Percentiles rank a stretch among this genome's conserved stretches.
Evolutionary conservation across 2,888 invertebrate genomes (phyloP).

Genomic region (Aromia moschata): DNA sequence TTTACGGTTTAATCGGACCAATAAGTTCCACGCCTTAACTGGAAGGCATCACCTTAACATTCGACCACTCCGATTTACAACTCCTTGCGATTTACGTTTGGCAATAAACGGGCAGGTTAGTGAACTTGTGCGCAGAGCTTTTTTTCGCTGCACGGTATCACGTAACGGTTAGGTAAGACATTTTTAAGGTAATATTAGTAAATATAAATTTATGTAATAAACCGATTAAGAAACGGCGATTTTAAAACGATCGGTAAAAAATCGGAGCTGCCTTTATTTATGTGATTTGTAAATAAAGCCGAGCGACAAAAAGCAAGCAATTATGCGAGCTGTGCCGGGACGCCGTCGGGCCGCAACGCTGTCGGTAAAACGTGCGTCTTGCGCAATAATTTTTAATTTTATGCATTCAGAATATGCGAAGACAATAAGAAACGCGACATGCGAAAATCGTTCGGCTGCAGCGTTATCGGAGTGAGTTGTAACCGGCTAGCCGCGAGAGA

Average conservation of each 20-base stretch:
- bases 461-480: not conserved
- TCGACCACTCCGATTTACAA: conserved; percentile 30
- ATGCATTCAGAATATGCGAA: conserved; percentile 10
- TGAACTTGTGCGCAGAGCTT: conserved; percentile 29
- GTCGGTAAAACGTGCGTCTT: conserved; percentile 6
- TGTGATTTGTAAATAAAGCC: conserved; percentile 25
- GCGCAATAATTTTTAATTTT: conserved; percentile 21
- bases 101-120: conserved; percentile 25
- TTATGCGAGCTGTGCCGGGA: conserved; percentile 10
- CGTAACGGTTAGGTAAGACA: conserved; percentile 24
- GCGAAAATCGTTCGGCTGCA: conserved; percentile 6
- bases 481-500: conserved; percentile 1
- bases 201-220: conserved; percentile 28
- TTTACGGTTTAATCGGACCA: conserved; percentile 41
- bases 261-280: conserved; percentile 17
- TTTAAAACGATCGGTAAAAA: conserved; percentile 24
- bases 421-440: conserved; percentile 6
- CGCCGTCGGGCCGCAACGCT: not conserved
- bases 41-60: conserved; percentile 29
- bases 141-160: conserved; percentile 15
- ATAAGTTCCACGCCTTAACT: conserved; percentile 30
- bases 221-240: conserved; percentile 22
- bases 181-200: conserved; percentile 28
- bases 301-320: conserved; percentile 19
- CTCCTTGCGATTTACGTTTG: conserved; percentile 23